Percentiles rank a stretch among this genome's conserved stretches.
Conservation (phyloP, 2,113 vertebrate genomes). For the Conger conger region DNA sequence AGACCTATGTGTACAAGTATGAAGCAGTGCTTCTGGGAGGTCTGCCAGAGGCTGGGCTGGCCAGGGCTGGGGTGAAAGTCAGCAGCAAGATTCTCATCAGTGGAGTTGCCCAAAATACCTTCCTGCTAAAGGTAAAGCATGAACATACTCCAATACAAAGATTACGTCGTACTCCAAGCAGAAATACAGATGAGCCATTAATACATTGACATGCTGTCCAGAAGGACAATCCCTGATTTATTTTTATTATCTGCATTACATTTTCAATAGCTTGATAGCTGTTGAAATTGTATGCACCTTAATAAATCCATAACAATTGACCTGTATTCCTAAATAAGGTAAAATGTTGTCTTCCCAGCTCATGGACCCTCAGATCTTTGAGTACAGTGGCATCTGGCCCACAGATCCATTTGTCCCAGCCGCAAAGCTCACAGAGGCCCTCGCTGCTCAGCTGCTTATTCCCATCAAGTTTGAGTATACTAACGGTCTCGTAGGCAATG, state of each 20-base stretch:
- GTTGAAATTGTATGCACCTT: neutral
- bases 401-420: constrained; percentile 60
- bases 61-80: constrained; percentile 67
- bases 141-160: neutral
- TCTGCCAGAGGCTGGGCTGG: constrained; percentile 69
- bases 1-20: constrained; percentile 71
- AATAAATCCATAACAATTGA: neutral
- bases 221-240: too few relatives aligned
- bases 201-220: too few relatives aligned
- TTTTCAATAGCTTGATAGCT: neutral
- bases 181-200: too few relatives aligned
- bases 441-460: constrained; percentile 58
- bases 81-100: constrained; percentile 69
- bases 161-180: too few relatives aligned
- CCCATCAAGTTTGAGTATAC: constrained; percentile 74
- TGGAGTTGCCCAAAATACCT: constrained; percentile 35
- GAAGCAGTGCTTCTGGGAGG: constrained; percentile 66
- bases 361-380: constrained; percentile 58
- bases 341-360: constrained; percentile 56
- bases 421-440: constrained; percentile 62
- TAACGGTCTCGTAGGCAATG: constrained; percentile 65
- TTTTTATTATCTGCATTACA: too few relatives aligned
- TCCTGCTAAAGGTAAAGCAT: constrained; percentile 68
- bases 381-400: constrained; percentile 73
- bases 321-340: neutral